Conservation (phyloP, 2,797 vertebrate genomes). For the Lateolabrax maculatus region DNA sequence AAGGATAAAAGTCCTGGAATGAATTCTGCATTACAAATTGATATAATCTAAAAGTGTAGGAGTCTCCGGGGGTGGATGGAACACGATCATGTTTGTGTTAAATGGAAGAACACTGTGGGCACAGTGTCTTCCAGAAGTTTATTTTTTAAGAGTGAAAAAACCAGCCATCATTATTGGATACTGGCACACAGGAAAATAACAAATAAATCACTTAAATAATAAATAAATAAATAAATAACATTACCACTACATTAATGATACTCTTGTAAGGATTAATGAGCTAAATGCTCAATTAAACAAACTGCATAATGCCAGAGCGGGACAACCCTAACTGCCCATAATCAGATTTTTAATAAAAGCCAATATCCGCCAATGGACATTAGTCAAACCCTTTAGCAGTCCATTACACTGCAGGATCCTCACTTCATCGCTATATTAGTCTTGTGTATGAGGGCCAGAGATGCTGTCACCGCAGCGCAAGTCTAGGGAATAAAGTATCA, state of each 20-base stretch:
- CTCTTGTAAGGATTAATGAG: not conserved
- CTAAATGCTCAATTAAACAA: constrained; percentile 2
- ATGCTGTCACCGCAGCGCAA: constrained; percentile 4
- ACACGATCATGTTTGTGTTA: not conserved
- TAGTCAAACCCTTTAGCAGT: not conserved
- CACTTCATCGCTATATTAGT: constrained; percentile 31
- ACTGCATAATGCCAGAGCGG: not conserved
- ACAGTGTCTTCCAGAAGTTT: not conserved
- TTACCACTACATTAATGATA: not conserved
- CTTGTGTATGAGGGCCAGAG: constrained; percentile 31
- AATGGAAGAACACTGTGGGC: not conserved
- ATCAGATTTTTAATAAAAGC: constrained; percentile 22
- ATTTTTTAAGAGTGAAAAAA: not conserved
- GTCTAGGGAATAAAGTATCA: constrained; percentile 7
- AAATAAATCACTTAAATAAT: no score
- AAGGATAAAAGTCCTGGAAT: not conserved
- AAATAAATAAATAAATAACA: no score
- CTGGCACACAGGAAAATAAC: not conserved
- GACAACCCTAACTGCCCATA: not conserved
- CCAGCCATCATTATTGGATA: not conserved
- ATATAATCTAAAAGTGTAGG: not conserved
- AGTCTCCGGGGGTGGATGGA: not conserved
- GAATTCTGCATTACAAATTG: not conserved
- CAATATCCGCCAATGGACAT: constrained; percentile 1
- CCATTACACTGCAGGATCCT: constrained; percentile 10